A percentile compares a stretch with the other conserved stretches of the same genome.
Conservation (phyloP, 2,797 vertebrate genomes). For the Cuculus canorus region DNA sequence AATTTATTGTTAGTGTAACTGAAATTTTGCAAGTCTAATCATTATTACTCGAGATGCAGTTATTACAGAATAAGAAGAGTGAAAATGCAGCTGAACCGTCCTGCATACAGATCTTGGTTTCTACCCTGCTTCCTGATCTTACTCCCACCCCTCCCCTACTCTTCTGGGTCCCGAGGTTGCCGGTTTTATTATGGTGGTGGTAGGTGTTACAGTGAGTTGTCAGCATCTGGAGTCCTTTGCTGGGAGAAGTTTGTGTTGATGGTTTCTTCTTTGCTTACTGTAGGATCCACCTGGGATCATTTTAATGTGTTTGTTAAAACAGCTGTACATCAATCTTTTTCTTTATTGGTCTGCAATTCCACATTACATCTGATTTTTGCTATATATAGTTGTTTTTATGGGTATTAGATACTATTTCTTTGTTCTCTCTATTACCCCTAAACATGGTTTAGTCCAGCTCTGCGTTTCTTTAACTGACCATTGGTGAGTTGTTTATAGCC, state of each 20-base stretch:
- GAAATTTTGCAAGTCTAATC: not conserved
- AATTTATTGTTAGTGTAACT: not conserved
- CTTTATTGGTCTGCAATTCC: not conserved
- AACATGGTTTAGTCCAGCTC: not conserved
- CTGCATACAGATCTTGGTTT: not conserved
- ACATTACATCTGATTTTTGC: not conserved
- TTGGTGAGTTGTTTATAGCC: too few species aligned
- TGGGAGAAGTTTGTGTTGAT: not conserved
- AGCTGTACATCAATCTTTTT: not conserved
- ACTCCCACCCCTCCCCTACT: rapidly evolving
- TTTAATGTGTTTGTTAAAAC: not conserved
- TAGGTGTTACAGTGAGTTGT: not conserved
- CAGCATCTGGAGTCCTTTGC: not conserved
- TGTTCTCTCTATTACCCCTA: not conserved
- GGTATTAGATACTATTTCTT: not conserved
- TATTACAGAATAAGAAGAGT: not conserved
- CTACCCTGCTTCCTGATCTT: not conserved
- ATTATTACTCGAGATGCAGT: not conserved
- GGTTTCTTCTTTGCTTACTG: not conserved
- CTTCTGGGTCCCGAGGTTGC: not conserved
- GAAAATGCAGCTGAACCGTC: not conserved
- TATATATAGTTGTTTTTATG: not conserved
- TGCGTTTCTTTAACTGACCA: not conserved
- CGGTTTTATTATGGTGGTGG: not conserved
- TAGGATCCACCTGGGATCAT: not conserved